Base-by-base conservation (phyloP, 53 echinoderm and acorn worm species). In the Patiria pectinifera region DNA sequence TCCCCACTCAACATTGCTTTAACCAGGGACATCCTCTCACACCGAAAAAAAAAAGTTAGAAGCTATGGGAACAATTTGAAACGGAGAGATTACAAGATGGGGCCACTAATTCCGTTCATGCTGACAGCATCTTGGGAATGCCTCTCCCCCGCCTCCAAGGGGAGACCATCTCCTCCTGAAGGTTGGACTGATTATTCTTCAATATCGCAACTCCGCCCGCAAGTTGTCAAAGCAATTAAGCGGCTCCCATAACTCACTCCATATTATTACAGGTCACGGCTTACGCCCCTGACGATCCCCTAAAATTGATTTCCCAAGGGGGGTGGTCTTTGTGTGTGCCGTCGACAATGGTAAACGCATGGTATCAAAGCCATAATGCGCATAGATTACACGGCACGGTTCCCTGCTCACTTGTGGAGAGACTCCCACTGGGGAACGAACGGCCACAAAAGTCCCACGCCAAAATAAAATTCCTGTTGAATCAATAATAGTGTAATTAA, bases 401-500 rank as follows among this genome's bases (percentile, higher is more conserved):
- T 23, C 19, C 15, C 48, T 45, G 18, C 48, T 79, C 45, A 9
- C 10, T 15, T 45, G 80, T 79, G 80, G 2, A 13, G 18, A 79
- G 4, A 15, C 72, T 86, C 86, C 86, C 75, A 72, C 49, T 21
- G 75, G 86, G 69, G 58, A 74, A 48, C 35, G 48, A 75, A 48
- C 49, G 7, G 86, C 86, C 15, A 45, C 53, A 53, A 46, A 15
- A 13, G 19, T 47, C 80, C 47, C 86, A 75, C n/a, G 24, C 46
- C 10, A 85, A 85, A 16, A 48, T 12, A 16, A 66, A 75, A 86
- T 75, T 86, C 86, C 16, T 15, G 15, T 79, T 72, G 86, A 24
- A 86, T 86, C 86, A 75, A 86, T 86, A 86, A 45, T 86, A 74
- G 72, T 49, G 24, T 75, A 86, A 86, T 86, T 86, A 86, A 86